Evolutionary conservation across 2,888 invertebrate species (phyloP), one percentile per base, ranked within the genome.

Genomic region (Lordiphosa andalusiaca): DNA sequence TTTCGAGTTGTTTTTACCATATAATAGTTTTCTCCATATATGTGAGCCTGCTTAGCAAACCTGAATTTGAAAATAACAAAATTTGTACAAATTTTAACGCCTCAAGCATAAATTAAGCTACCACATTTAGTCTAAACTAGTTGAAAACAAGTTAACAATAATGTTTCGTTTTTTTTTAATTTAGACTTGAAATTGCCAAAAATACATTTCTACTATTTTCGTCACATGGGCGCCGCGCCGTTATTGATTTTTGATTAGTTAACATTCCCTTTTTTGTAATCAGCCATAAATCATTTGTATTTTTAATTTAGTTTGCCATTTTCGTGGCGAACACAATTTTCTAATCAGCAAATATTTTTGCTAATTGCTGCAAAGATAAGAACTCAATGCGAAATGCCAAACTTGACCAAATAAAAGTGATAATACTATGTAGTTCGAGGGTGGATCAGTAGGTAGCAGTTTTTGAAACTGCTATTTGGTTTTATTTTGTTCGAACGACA

Each of bases 261-360:
- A 63, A 55, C 46, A 19, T 63, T 63, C 23, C 53, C 30, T 44
- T 42, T 21, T 21, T 48, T 37, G 33, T 48, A 21, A 10, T 23
- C 19, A 9, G n/a, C 41, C 25, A 53, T 53, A 53, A 53, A 53
- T 53, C 44, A 44, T 42, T 44, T 36, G 42, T 44, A 44, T 30
- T 39, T 38, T 44, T 25, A 52, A 61, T 51, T 53, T 47, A 16
- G 44, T 23, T 33, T 44, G 36, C 47, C 47, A 36, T 36, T 21
- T 35, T 44, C 13, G 12, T 13, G 13, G 47, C 21, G 16, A 47
- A 36, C 47, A 7, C 12, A 37, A 23, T 47, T 21, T 47, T 47
- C 25, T 65, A 60, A 72, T 72, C 72, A 62, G 42, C 36, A 71
- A 70, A 72, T 73, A 65, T 59, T 73, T 72, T 71, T 25, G 58